These are phyloP conservation scores for Campoletis sonorensis DNA, from an alignment of 1,140 invertebrate genomes.

Conservation along the genomic window DNA sequence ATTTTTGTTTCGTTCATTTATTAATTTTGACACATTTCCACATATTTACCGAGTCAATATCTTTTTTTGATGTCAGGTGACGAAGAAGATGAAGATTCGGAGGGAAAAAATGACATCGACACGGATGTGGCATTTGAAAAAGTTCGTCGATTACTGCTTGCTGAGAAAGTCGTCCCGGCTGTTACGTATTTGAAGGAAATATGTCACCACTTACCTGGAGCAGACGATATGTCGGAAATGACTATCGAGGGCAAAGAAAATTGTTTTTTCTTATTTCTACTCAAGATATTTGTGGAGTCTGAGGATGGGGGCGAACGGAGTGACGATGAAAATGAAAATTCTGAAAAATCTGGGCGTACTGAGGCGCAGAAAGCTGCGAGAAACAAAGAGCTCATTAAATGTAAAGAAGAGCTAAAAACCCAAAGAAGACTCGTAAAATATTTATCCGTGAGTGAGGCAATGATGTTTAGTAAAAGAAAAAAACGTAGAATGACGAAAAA, in stretches of 20 bases:
- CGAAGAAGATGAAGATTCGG: slow-evolving; percentile 49
- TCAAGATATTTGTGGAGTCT: slow-evolving; percentile 72
- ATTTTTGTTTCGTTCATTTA: not conserved
- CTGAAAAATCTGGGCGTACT: not conserved
- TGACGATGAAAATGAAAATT: slow-evolving; percentile 44
- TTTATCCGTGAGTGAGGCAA: not conserved
- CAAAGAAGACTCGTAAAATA: slow-evolving; percentile 11
- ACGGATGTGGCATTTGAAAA: slow-evolving; percentile 66
- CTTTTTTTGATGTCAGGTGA: not conserved
- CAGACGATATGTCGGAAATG: slow-evolving; percentile 60
- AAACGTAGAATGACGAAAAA: not conserved
- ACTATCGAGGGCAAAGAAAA: slow-evolving; percentile 65
- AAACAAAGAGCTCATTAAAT: not conserved
- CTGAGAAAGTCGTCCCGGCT: slow-evolving; percentile 65
- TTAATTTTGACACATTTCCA: not conserved
- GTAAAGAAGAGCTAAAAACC: slow-evolving; percentile 7
- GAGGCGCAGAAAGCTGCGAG: not conserved
- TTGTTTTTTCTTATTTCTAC: slow-evolving; percentile 65
- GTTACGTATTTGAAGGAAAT: slow-evolving; percentile 62
- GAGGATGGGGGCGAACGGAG: slow-evolving; percentile 43
- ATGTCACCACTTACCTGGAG: slow-evolving; percentile 58
- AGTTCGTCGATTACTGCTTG: slow-evolving; percentile 69
- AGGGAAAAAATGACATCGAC: slow-evolving; percentile 53
- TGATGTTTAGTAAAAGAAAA: not conserved
- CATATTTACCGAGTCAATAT: too few species aligned